These are phyloP conservation scores for Rotaria sp. DNA, from an alignment of 2,888 invertebrate genomes.

Conservation along the genomic window DNA sequence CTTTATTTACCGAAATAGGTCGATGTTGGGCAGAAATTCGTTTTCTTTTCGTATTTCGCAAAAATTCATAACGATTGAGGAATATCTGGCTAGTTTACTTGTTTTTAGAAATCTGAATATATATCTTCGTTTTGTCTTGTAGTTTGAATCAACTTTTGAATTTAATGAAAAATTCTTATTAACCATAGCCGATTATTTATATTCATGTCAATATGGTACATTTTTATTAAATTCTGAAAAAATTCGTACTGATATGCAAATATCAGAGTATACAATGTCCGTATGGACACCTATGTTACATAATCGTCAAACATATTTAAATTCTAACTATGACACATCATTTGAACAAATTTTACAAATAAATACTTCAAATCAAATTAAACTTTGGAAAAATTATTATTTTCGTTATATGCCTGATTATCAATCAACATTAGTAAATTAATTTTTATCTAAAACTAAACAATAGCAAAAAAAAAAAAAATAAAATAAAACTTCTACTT, in stretches of 20 bases:
- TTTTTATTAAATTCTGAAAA: constrained; percentile 36
- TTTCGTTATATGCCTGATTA: neutral
- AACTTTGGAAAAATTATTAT: constrained; percentile 30
- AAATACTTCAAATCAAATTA: neutral
- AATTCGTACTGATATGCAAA: neutral
- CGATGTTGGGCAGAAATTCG: no score
- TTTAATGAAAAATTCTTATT: constrained; percentile 39
- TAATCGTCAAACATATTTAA: neutral
- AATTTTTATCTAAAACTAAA: neutral
- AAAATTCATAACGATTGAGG: no score
- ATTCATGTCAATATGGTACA: constrained; percentile 39
- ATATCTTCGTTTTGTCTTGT: neutral
- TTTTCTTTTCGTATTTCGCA: no score
- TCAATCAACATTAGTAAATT: neutral
- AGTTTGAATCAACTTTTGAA: constrained; percentile 30
- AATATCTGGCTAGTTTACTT: no score
- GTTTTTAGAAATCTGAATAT: no score
- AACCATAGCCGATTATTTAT: constrained; percentile 35
- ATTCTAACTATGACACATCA: neutral
- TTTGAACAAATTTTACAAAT: neutral
- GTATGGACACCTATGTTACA: neutral
- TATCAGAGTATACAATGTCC: neutral
- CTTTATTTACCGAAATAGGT: no score
- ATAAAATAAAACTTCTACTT: no score
- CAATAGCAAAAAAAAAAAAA: no score